phyloP scores from a whole-genome alignment of 1,140 invertebrate genomes.

The Cyclargus thomasi region DNA sequence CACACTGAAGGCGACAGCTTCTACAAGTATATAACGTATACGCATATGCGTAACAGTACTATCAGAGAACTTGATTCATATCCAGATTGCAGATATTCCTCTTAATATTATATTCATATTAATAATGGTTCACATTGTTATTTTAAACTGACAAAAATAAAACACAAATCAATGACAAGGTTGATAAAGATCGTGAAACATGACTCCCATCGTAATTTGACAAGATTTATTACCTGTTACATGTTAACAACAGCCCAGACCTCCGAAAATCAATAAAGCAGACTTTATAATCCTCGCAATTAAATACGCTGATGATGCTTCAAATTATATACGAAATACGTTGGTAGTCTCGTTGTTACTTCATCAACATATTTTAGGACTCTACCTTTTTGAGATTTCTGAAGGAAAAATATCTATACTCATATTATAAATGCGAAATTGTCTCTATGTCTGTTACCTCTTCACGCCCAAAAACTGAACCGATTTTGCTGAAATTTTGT shows the following conservation, averaged over 20 bases:
- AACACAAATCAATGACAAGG: neutral
- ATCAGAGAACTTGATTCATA: no score
- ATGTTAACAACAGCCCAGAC: neutral
- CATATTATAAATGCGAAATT: no score
- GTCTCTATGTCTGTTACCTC: no score
- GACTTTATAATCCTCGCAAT: neutral
- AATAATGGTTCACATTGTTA: neutral
- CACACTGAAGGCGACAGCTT: neutral
- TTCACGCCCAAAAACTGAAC: no score
- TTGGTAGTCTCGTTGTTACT: neutral
- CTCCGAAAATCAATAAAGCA: neutral
- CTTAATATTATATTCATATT: no score
- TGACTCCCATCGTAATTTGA: neutral
- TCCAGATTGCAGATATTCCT: no score
- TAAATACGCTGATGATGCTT: neutral
- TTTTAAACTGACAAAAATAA: neutral
- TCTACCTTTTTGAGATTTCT: no score
- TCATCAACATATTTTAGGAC: no score
- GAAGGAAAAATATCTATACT: no score
- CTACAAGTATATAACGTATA: no score
- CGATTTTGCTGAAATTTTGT: no score
- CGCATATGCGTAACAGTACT: no score
- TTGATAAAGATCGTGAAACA: neutral
- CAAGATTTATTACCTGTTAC: neutral
- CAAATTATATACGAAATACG: neutral